Evolutionary conservation across 2,113 vertebrate species (phyloP), one percentile per base, ranked within the genome.

Genomic region (Anhinga anhinga): DNA sequence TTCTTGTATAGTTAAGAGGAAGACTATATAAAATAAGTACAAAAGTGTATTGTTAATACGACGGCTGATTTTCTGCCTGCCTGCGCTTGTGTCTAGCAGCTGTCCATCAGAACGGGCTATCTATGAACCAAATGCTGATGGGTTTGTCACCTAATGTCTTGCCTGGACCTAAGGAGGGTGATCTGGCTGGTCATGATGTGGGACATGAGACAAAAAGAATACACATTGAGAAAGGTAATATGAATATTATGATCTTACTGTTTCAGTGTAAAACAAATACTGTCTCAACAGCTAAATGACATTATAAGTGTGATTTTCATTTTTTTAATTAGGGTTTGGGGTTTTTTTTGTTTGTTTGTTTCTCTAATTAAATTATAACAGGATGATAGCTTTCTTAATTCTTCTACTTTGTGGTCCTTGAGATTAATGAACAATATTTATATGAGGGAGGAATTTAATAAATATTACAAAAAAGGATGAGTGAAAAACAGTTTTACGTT

Each of bases 121-220:
- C 99, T 94, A 99, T 99, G 99, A 99, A 99, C 98, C 99, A 99
- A 94, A 99, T 99, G 97, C 97, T 99, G 95, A 99, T 99, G 97
- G 99, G 99, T 90, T 98, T 99, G 94, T 99, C 99, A 94, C 99
- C 99, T 93, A 99, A 99, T 86, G 98, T 99, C 23, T 97, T 98
- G 44, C 99, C 99, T 45, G 99, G 99, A 50, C 99, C 99, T 63
- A 99, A 99, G 97, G 99, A 99, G 93, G 99, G 99, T 71, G 99
- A 99, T 97, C 98, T 99, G 97, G 99, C 99, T 97, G 98, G 99
- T 85, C 99, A 99, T 84, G 99, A 99, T 70, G 98, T 99, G 94
- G 99, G 98, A 82, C 99, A 99, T 49, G 99, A 99, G 90, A 97
- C 97, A 21, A 99, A 99, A 98, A 99, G 99, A 98, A 99, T 99